phyloP scores from a whole-genome alignment of 2,888 invertebrate genomes.

The Alitta virens region DNA sequence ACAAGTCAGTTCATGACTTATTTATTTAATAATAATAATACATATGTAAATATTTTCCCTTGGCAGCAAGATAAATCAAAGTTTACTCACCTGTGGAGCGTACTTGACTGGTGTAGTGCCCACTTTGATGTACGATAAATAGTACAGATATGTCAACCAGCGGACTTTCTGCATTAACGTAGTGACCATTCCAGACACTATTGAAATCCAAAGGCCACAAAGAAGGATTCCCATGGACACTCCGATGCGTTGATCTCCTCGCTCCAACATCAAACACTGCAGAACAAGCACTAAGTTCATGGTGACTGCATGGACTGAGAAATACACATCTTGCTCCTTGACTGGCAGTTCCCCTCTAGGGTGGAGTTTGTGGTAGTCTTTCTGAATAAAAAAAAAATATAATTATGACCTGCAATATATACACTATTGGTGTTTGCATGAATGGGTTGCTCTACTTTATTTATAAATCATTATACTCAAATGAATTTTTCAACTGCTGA shows the following conservation, averaged over 20 bases:
- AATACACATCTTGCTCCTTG: conserved; percentile 87
- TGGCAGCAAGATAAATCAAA: too few relatives aligned
- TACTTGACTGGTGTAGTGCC: conserved; percentile 92
- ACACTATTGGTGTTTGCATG: too few relatives aligned
- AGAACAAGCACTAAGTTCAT: conserved; percentile 77
- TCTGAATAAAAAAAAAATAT: conserved; percentile 64
- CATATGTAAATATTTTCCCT: too few relatives aligned
- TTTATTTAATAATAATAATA: too few relatives aligned
- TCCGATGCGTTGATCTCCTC: conserved; percentile 20
- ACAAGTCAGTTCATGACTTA: too few relatives aligned
- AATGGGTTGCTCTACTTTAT: too few relatives aligned
- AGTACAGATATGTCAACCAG: conserved; percentile 81
- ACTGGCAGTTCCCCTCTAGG: conserved; percentile 87
- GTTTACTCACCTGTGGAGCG: conserved; percentile 78
- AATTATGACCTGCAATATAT: too few relatives aligned
- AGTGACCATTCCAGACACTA: conserved; percentile 61
- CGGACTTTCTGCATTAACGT: conserved; percentile 12
- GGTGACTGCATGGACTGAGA: conserved; percentile 82
- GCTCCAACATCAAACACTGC: conserved; percentile 83
- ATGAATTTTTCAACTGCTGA: too few relatives aligned
- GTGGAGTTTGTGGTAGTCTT: conserved; percentile 74
- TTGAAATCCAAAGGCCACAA: conserved; percentile 20
- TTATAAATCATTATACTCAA: too few relatives aligned
- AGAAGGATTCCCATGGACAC: conserved; percentile 10
- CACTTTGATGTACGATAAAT: conserved; percentile 89